Conservation (phyloP, 2,888 invertebrate genomes). For the Caenorhabditis wallacei region DNA sequence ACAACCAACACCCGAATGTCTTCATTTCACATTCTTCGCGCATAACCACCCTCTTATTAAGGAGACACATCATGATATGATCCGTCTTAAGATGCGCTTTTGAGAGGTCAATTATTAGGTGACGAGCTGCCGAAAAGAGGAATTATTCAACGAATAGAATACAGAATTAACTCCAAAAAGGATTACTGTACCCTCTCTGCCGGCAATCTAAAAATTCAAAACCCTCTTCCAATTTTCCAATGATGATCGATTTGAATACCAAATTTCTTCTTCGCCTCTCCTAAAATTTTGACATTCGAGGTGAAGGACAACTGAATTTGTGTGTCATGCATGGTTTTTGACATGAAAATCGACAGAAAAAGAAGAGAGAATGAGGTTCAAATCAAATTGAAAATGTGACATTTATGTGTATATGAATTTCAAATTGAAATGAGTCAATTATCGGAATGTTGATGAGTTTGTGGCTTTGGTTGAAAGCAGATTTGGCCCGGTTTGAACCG, state of each 20-base stretch:
- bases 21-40: conserved; percentile 53
- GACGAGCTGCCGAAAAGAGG: conserved; percentile 9
- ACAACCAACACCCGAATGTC: conserved; percentile 36
- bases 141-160: no score
- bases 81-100: conserved; percentile 1
- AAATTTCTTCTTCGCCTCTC: conserved; percentile 18
- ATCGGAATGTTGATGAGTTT: background rate
- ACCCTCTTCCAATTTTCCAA: conserved; percentile 8
- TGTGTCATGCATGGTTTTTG: conserved; percentile 35
- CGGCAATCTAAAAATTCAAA: background rate
- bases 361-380: conserved; percentile 9
- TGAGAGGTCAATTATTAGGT: conserved; percentile 49
- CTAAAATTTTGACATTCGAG: conserved; percentile 34
- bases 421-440: background rate
- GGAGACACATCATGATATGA: conserved; percentile 36
- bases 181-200: background rate
- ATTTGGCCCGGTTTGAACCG: no score
- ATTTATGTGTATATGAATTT: background rate
- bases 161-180: no score
- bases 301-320: conserved; percentile 31
- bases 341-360: conserved; percentile 42
- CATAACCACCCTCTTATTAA: conserved; percentile 55
- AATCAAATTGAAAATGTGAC: conserved; percentile 34
- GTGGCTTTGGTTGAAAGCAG: no score
- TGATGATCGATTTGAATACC: conserved; percentile 54